phyloP scores from a whole-genome alignment of 2,888 invertebrate species.

The Chymomyza fuscimana region DNA sequence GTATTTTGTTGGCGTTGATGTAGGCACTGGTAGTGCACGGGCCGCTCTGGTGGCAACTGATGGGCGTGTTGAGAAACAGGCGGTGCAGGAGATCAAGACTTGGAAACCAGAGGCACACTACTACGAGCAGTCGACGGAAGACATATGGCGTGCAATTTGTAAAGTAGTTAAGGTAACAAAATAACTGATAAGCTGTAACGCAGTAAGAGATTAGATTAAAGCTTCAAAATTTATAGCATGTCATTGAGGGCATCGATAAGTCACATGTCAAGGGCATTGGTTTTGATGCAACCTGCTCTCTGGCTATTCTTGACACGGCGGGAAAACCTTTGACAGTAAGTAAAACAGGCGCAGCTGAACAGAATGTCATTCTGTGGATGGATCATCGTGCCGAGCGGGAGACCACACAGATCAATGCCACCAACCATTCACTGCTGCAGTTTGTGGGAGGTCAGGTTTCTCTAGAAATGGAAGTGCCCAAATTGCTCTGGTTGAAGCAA shows the following conservation, averaged over 20 bases:
- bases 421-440: slow-evolving; percentile 87
- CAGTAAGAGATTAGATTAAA: slow-evolving; percentile 49
- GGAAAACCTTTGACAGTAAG: slow-evolving; percentile 87
- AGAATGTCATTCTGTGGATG: slow-evolving; percentile 95
- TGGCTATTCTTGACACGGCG: slow-evolving; percentile 88
- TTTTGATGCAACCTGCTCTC: slow-evolving; percentile 97
- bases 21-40: slow-evolving; percentile 94
- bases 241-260: slow-evolving; percentile 81
- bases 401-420: slow-evolving; percentile 89
- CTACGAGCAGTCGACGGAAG: slow-evolving; percentile 94
- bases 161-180: slow-evolving; percentile 86
- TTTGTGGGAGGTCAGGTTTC: slow-evolving; percentile 96
- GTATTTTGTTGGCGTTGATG: slow-evolving; percentile 93
- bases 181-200: slow-evolving; percentile 41
- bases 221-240: slow-evolving; percentile 81
- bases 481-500: slow-evolving; percentile 94
- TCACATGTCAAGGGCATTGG: slow-evolving; percentile 90
- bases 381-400: slow-evolving; percentile 92
- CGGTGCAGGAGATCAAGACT: slow-evolving; percentile 85
- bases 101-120: slow-evolving; percentile 88
- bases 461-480: slow-evolving; percentile 98
- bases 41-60: slow-evolving; percentile 87
- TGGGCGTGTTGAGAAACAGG: slow-evolving; percentile 85
- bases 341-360: slow-evolving; percentile 84
- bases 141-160: slow-evolving; percentile 89